phyloP scores from a whole-genome alignment of 2,797 vertebrate genomes.

The Pseudocheirus occidentalis region DNA sequence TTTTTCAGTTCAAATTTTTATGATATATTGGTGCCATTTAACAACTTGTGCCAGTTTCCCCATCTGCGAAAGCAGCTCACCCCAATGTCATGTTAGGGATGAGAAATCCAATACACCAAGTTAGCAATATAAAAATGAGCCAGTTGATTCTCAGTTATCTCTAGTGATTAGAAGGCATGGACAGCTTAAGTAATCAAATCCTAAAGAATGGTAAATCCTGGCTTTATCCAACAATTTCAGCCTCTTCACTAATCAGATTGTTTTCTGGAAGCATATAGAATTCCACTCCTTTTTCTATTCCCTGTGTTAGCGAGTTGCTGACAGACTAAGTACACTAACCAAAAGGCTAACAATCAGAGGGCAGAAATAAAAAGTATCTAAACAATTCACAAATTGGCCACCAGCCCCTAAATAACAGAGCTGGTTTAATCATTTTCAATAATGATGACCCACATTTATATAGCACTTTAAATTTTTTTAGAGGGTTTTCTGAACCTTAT shows the following conservation, averaged over 20 bases:
- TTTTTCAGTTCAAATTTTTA: not conserved
- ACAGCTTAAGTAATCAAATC: not conserved
- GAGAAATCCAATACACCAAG: not conserved
- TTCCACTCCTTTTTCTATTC: not conserved
- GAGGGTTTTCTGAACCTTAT: not conserved
- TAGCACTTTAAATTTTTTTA: not conserved
- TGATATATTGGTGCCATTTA: not conserved
- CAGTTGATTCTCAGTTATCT: not conserved
- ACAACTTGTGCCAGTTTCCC: not conserved
- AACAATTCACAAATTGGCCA: not conserved
- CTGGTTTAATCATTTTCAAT: not conserved
- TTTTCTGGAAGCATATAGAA: not conserved
- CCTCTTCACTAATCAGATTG: not conserved
- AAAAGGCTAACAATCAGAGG: not conserved
- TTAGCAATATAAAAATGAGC: not conserved
- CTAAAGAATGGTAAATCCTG: not conserved
- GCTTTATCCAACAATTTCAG: not conserved
- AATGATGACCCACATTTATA: not conserved
- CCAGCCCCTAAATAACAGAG: not conserved
- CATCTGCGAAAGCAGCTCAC: not conserved
- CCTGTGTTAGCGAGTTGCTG: not conserved
- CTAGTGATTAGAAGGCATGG: not conserved
- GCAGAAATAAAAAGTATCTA: not conserved
- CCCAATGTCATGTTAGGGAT: not conserved
- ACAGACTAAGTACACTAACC: not conserved